Percentiles rank a stretch among this genome's conserved stretches.
Conservation (phyloP, 2,113 vertebrate genomes). For the Saccopteryx leptura region DNA sequence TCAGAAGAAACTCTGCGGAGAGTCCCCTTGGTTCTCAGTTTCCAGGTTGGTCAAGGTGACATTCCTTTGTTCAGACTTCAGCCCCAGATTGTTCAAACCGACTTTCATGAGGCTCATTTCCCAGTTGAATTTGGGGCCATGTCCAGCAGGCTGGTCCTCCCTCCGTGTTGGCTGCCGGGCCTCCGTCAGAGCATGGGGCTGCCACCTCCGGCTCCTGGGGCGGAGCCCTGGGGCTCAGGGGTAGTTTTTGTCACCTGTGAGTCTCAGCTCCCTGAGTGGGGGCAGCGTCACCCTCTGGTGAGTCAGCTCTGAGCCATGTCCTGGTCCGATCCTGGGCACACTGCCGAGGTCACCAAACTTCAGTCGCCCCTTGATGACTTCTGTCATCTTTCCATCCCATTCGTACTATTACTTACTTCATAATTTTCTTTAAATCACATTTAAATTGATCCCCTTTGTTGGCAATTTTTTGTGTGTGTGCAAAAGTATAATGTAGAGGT, state of each 20-base stretch:
- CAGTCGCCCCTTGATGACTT: fast-evolving
- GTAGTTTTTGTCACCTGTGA: background rate
- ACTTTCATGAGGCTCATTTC: background rate
- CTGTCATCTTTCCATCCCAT: fast-evolving
- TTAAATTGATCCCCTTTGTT: background rate
- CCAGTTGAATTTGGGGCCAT: fast-evolving
- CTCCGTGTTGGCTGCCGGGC: fast-evolving
- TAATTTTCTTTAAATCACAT: background rate
- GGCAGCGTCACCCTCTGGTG: background rate
- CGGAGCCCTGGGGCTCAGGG: too few species aligned
- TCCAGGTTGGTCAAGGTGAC: background rate
- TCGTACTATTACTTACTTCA: too few species aligned
- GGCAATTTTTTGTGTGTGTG: background rate
- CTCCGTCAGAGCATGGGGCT: fast-evolving
- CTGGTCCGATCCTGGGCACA: background rate
- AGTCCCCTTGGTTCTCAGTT: background rate
- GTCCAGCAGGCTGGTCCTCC: background rate
- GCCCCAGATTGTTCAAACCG: background rate
- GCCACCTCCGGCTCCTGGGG: background rate
- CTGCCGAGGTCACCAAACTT: fast-evolving
- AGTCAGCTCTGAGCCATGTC: fast-evolving
- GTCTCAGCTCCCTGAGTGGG: fast-evolving
- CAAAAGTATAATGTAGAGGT: background rate
- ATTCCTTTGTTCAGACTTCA: background rate
- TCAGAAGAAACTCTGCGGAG: background rate